These are phyloP conservation scores for Megaceryle torquata DNA, from an alignment of 2,113 vertebrate species.

Conservation along the genomic window DNA sequence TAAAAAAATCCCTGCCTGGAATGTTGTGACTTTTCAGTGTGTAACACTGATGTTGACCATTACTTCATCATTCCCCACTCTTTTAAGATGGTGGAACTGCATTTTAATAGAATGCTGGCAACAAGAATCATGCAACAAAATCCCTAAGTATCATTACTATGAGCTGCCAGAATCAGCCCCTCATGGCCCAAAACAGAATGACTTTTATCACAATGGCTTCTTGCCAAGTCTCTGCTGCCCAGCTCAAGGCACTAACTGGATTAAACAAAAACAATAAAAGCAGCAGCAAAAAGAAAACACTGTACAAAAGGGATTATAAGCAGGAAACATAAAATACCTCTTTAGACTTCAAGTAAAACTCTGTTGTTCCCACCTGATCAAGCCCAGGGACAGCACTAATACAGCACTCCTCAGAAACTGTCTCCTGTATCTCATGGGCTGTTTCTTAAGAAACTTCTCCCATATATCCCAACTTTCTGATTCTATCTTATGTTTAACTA, in stretches of 20 bases:
- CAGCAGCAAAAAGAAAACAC: not conserved
- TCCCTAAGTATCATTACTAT: not conserved
- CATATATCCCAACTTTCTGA: not conserved
- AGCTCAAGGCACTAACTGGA: conserved; percentile 13
- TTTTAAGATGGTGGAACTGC: not conserved
- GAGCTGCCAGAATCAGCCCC: not conserved
- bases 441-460: not conserved
- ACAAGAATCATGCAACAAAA: not conserved
- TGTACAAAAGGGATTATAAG: not conserved
- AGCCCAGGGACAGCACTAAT: not conserved
- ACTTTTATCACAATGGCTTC: not conserved
- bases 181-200: not conserved
- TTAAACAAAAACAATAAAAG: conserved; percentile 4
- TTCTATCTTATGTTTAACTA: not conserved
- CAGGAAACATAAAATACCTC: not conserved
- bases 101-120: not conserved
- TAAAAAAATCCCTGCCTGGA: not conserved
- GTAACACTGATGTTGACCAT: not conserved
- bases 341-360: not conserved
- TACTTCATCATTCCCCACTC: not conserved
- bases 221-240: not conserved
- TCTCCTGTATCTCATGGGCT: not conserved
- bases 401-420: not conserved
- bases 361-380: not conserved
- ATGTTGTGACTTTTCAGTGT: not conserved